Conservation (phyloP, 1,140 invertebrate genomes). For the Zaprionus kolodkinae region DNA sequence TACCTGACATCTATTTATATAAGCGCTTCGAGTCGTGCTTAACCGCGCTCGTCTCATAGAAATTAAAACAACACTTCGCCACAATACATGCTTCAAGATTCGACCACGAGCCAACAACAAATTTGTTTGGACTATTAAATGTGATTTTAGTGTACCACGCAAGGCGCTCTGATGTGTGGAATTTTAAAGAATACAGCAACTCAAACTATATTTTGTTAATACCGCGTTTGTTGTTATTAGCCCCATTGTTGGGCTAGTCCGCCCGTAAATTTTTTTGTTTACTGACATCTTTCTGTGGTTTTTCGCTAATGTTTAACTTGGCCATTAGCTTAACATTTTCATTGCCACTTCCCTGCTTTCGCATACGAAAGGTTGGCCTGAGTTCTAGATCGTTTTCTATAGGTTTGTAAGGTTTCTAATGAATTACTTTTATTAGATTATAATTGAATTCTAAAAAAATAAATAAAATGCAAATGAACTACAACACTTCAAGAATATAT, state of each 20-base stretch:
- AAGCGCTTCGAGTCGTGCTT: slow-evolving; percentile 23
- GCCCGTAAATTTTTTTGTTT: slow-evolving; percentile 53
- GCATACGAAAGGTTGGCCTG: slow-evolving; percentile 33
- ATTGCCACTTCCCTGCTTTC: slow-evolving; percentile 16
- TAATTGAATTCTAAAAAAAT: not conserved
- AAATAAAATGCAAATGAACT: not conserved
- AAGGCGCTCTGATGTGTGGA: slow-evolving; percentile 36
- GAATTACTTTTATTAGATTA: not conserved
- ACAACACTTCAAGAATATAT: not conserved
- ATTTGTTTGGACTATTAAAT: slow-evolving; percentile 80
- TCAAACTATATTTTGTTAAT: slow-evolving; percentile 38
- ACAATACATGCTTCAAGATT: slow-evolving; percentile 44
- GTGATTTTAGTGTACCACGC: slow-evolving; percentile 75
- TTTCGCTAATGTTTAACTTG: slow-evolving; percentile 61
- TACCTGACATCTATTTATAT: slow-evolving; percentile 70
- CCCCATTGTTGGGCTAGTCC: slow-evolving; percentile 45
- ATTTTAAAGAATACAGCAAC: slow-evolving; percentile 50
- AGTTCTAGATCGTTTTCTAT: too few species aligned
- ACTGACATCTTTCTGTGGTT: slow-evolving; percentile 53
- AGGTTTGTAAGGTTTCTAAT: not conserved
- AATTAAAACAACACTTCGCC: slow-evolving; percentile 67
- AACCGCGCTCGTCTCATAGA: slow-evolving; percentile 61
- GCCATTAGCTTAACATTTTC: slow-evolving; percentile 50
- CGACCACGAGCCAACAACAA: slow-evolving; percentile 50
- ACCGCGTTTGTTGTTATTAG: slow-evolving; percentile 52